These are phyloP conservation scores for Drosophila antonietae DNA, from an alignment of 2,888 invertebrate species.

Conservation along the genomic window DNA sequence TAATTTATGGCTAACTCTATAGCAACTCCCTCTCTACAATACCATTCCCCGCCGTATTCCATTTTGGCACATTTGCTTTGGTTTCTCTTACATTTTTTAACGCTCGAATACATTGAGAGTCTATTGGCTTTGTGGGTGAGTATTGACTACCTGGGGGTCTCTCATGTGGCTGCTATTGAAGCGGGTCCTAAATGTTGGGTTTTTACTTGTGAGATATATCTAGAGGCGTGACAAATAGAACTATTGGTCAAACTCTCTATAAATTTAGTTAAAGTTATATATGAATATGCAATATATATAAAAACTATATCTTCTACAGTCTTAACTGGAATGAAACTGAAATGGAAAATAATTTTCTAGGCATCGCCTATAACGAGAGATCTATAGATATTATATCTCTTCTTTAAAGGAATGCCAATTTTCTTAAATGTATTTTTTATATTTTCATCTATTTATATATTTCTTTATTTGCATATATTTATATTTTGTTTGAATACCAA, in stretches of 20 bases:
- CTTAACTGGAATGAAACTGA: too few species aligned
- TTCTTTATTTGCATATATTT: too few species aligned
- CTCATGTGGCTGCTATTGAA: neutral
- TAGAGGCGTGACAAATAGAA: too few species aligned
- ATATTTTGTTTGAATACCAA: too few species aligned
- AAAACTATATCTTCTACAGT: neutral
- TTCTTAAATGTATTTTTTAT: too few species aligned
- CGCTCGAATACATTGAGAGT: neutral
- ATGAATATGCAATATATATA: neutral
- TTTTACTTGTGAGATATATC: neutral
- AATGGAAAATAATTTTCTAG: neutral
- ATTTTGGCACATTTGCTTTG: conserved; percentile 17
- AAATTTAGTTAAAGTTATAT: neutral
- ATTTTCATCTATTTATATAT: too few species aligned
- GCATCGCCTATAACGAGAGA: neutral
- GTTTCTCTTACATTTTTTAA: conserved; percentile 1
- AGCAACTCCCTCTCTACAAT: neutral
- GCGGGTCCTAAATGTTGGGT: neutral
- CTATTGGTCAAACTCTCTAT: neutral
- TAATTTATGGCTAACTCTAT: conserved; percentile 70
- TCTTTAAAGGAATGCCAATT: neutral
- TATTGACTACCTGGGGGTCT: neutral
- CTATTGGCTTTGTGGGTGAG: neutral
- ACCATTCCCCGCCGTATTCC: neutral
- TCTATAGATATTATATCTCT: neutral